Base-by-base conservation (phyloP, 1,140 invertebrate genomes). In the Ericerus pela region DNA sequence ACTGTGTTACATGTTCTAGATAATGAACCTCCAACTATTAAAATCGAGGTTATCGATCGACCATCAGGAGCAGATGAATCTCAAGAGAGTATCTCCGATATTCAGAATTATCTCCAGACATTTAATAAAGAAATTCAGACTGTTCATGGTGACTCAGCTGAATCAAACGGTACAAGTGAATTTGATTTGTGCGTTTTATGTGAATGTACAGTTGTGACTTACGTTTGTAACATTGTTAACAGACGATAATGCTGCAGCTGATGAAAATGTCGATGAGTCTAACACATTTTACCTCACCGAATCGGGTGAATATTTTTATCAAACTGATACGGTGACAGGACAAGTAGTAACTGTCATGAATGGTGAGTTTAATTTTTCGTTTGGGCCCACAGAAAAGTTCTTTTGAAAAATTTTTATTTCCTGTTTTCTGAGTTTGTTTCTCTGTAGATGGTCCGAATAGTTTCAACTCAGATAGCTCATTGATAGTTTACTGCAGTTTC, bases 41-140 rank as follows among this genome's bases (percentile, higher is more conserved):
- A 47, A 47, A 22, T 47, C 12, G 41, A 47, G 26, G 41, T 47
- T 5, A 8, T 47, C 2, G 41, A 41, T 10, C 37, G 37, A 6
- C 6, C 4, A 8, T 22, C 41, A 5, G 14, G 16, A 8, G 20
- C 20, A 24, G 41, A 47, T 24, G 41, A 22, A 3, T 2, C 12
- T 24, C 41, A 47, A 24, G 41, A 47, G 26, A 47, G 20, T 14
- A 47, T 47, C 20, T 24, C 41, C 3, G 41, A 47, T 47, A 47
- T 47, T 22, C 41, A 47, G 26, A 47, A 47, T 22, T 47, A 47
- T 24, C 20, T 47, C 8, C 41, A 47, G 26, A 47, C 41, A 10
- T 47, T 47, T 24, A 47, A 47, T 14, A 47, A 47, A 24, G 41
- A 47, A 47, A 47, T 47, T 47, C 41, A 47, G 26, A 47, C 41